phyloP scores from a whole-genome alignment of 2,113 vertebrate genomes.

The Hyperoodon ampullatus region DNA sequence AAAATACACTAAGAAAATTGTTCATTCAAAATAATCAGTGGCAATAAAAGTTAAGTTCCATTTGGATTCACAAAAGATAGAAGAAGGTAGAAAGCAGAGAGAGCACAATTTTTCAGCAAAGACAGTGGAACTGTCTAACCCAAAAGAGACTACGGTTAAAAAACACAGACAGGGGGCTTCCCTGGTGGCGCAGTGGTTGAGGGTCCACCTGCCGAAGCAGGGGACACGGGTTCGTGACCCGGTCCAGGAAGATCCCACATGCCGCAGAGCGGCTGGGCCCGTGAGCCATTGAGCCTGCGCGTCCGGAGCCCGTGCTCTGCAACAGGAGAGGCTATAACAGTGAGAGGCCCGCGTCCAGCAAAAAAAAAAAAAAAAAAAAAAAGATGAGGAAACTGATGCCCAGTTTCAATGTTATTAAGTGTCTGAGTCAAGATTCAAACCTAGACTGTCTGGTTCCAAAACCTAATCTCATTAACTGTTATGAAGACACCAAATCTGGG shows the following conservation, averaged over 20 bases:
- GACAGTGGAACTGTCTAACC: not conserved
- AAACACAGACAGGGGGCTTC: not conserved
- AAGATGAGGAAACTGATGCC: not conserved
- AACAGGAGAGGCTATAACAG: too few relatives aligned
- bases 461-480: not conserved
- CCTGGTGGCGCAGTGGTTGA: too few relatives aligned
- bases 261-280: too few relatives aligned
- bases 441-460: not conserved
- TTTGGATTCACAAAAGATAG: conserved; percentile 36
- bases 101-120: conserved; percentile 40
- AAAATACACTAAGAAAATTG: conserved; percentile 32
- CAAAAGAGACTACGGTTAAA: not conserved
- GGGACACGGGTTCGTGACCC: accelerated
- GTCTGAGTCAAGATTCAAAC: not conserved
- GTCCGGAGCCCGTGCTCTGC: too few relatives aligned
- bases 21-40: conserved; percentile 54
- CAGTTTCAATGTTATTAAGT: not conserved
- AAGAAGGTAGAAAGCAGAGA: not conserved
- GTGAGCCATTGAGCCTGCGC: too few relatives aligned
- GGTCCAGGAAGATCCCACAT: too few relatives aligned
- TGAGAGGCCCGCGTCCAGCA: too few relatives aligned
- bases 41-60: conserved; percentile 52
- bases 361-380: too few relatives aligned
- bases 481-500: not conserved
- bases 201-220: too few relatives aligned